A percentile compares a stretch with the other conserved stretches of the same genome.
These are phyloP conservation scores for Rosalia funebris DNA, from an alignment of 2,888 invertebrate species.

Conservation along the genomic window DNA sequence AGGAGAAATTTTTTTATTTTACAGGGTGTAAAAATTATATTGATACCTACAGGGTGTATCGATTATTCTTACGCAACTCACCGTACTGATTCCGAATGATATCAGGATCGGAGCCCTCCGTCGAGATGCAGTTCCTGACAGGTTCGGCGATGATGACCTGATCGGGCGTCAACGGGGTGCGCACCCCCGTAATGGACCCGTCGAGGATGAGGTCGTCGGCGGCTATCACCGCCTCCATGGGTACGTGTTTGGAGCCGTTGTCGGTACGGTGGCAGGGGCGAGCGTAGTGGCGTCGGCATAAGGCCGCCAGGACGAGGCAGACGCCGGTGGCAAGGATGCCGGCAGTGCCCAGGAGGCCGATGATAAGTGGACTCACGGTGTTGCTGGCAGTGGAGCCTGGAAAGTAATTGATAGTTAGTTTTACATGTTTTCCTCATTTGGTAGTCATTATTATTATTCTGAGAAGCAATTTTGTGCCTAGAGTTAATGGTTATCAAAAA, in stretches of 20 bases:
- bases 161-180: constrained; percentile 62
- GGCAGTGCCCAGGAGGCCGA: constrained; percentile 80
- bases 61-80: no score
- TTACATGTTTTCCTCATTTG: no score
- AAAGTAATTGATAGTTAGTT: constrained; percentile 43
- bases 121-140: constrained; percentile 64
- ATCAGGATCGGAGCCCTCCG: constrained; percentile 84
- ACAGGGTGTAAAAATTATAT: no score
- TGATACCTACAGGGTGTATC: no score
- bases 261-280: constrained; percentile 56
- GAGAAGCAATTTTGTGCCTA: no score
- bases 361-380: constrained; percentile 79
- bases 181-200: constrained; percentile 59
- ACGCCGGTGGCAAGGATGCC: constrained; percentile 80
- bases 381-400: constrained; percentile 72
- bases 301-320: constrained; percentile 79
- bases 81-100: constrained; percentile 90
- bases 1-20: no score
- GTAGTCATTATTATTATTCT: no score
- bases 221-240: constrained; percentile 62
- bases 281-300: constrained; percentile 68
- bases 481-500: no score
- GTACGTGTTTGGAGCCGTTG: constrained; percentile 59
- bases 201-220: constrained; percentile 61
- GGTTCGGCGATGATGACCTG: constrained; percentile 53